Conservation (phyloP, 2,888 invertebrate species). For the Dilophus febrilis region DNA sequence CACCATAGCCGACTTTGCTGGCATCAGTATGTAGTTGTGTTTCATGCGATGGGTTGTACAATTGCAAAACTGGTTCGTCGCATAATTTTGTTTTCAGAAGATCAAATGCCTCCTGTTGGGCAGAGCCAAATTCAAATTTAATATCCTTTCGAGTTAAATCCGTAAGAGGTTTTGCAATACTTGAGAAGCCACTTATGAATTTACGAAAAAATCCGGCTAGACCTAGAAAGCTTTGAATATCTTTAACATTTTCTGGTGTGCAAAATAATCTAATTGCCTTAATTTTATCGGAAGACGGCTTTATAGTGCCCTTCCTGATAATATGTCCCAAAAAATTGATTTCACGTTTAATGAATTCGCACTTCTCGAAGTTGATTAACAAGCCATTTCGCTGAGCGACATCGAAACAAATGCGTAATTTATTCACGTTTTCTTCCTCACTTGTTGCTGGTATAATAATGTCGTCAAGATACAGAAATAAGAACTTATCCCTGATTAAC, state of each 20-base stretch:
- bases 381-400: slow-evolving; percentile 4
- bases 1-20: background rate
- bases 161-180: slow-evolving; percentile 9
- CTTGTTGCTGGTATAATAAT: slow-evolving; percentile 6
- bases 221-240: slow-evolving; percentile 11
- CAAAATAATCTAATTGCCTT: slow-evolving; percentile 10
- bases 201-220: no score
- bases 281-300: slow-evolving; percentile 13
- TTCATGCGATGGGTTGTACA: background rate
- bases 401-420: background rate
- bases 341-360: slow-evolving; percentile 14
- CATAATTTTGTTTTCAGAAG: background rate
- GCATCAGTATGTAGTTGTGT: background rate
- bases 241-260: slow-evolving; percentile 6
- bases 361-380: slow-evolving; percentile 15
- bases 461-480: no score
- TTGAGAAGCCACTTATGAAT: slow-evolving; percentile 9
- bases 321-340: slow-evolving; percentile 17
- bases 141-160: slow-evolving; percentile 3
- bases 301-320: slow-evolving; percentile 10
- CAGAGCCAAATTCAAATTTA: slow-evolving; percentile 2
- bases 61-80: no score
- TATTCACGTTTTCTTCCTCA: slow-evolving; percentile 9
- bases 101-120: background rate
- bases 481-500: no score